phyloP scores from a whole-genome alignment of 1,140 invertebrate species.

The Drosophila yakuba region DNA sequence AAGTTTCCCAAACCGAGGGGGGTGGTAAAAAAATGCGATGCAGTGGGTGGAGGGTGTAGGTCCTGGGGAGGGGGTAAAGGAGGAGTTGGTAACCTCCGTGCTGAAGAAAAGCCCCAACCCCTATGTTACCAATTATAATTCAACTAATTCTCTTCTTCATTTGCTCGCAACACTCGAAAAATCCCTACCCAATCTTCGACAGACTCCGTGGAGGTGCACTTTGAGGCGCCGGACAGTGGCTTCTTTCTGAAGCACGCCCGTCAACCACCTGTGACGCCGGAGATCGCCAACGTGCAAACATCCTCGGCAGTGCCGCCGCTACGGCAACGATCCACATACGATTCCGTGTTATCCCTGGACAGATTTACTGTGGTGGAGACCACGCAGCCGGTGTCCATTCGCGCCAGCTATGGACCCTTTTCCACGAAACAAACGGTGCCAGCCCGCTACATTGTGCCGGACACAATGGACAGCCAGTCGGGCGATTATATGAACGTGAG shows the following conservation, averaged over 20 bases:
- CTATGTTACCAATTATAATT: background rate
- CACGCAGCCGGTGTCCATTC: constrained; percentile 92
- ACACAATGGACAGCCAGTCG: constrained; percentile 87
- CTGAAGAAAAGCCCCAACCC: no score
- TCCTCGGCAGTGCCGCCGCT: constrained; percentile 64
- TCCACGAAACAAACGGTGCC: constrained; percentile 96
- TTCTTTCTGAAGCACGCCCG: constrained; percentile 93
- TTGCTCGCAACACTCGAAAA: background rate
- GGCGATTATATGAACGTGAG: constrained; percentile 79
- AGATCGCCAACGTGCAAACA: constrained; percentile 67
- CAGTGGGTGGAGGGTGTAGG: background rate
- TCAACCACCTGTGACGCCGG: constrained; percentile 86
- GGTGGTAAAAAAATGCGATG: background rate
- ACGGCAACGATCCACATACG: constrained; percentile 80
- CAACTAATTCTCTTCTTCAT: background rate
- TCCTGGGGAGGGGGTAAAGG: background rate
- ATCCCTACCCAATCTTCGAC: background rate
- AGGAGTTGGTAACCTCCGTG: constrained; percentile 3
- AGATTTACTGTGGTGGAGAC: constrained; percentile 95
- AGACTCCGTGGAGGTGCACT: constrained; percentile 91
- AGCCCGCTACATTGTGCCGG: constrained; percentile 93
- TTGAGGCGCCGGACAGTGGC: constrained; percentile 95
- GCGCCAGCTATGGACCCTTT: constrained; percentile 96
- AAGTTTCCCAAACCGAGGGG: constrained; percentile 5
- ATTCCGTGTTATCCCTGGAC: constrained; percentile 89